Conservation (phyloP, 2,888 invertebrate genomes). For the Tortrix viridana region DNA sequence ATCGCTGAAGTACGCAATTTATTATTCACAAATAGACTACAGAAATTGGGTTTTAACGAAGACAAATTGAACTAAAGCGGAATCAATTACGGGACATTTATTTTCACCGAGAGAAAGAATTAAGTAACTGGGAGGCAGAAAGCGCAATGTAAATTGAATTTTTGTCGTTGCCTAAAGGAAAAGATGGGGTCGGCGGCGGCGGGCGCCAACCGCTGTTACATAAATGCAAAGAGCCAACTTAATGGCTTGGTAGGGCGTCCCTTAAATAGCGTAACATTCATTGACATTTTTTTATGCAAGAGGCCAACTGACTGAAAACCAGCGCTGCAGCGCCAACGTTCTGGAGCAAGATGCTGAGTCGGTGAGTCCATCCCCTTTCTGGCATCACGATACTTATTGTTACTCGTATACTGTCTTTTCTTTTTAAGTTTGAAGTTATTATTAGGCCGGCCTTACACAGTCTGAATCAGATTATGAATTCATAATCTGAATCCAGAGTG, state of each 20-base stretch:
- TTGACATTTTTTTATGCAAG: too few species aligned
- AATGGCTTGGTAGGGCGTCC: slow-evolving; percentile 23
- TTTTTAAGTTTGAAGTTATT: too few species aligned
- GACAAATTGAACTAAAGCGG: slow-evolving; percentile 82
- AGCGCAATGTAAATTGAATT: slow-evolving; percentile 77
- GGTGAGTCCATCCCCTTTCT: too few species aligned
- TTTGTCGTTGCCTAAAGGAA: slow-evolving; percentile 66
- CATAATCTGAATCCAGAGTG: too few species aligned
- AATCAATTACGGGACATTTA: slow-evolving; percentile 82
- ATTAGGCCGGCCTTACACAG: too few species aligned
- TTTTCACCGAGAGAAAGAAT: slow-evolving; percentile 77
- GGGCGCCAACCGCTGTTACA: slow-evolving; percentile 37
- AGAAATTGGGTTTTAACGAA: slow-evolving; percentile 83
- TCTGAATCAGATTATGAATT: too few species aligned
- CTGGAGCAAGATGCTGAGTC: too few species aligned
- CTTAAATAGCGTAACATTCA: too few species aligned
- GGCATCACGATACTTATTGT: too few species aligned
- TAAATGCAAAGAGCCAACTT: slow-evolving; percentile 27
- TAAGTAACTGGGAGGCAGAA: slow-evolving; percentile 74
- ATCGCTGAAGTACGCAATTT: slow-evolving; percentile 75
- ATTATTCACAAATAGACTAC: slow-evolving; percentile 81
- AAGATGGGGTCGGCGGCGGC: slow-evolving; percentile 48
- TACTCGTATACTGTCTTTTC: too few species aligned
- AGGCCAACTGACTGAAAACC: too few species aligned
- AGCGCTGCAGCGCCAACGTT: too few species aligned